phyloP scores from a whole-genome alignment of 2,888 invertebrate genomes.

The Agriopis aurantiaria region DNA sequence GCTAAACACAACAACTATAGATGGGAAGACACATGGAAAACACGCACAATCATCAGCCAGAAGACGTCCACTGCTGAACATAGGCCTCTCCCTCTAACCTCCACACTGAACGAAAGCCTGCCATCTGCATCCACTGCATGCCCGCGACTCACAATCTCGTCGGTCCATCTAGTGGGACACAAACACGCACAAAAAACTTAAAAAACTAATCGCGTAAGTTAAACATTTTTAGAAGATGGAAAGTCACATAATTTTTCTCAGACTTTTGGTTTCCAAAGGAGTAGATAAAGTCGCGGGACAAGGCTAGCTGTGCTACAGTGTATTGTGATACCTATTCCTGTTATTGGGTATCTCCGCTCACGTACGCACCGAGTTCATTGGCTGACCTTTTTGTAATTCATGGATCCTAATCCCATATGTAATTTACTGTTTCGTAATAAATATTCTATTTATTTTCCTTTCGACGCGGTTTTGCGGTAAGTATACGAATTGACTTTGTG shows the following conservation, averaged over 20 bases:
- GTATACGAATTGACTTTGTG: not conserved
- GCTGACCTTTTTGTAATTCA: slow-evolving; percentile 63
- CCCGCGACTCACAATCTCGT: too few species aligned
- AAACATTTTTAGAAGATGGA: not conserved
- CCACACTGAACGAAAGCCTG: too few species aligned
- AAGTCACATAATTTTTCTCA: not conserved
- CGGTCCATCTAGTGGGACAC: too few species aligned
- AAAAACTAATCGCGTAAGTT: too few species aligned
- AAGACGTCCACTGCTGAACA: too few species aligned
- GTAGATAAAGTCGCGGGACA: slow-evolving; percentile 2
- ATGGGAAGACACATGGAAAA: not conserved
- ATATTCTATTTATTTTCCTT: slow-evolving; percentile 33
- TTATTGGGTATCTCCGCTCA: slow-evolving; percentile 20
- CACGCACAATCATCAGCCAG: too few species aligned
- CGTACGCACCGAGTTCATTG: slow-evolving; percentile 69
- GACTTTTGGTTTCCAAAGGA: slow-evolving; percentile 2
- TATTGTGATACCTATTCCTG: slow-evolving; percentile 11
- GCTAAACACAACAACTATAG: too few species aligned
- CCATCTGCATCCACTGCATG: too few species aligned
- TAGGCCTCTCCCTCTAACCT: too few species aligned
- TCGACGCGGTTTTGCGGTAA: slow-evolving; percentile 19
- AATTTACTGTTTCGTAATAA: slow-evolving; percentile 39
- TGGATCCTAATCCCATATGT: slow-evolving; percentile 37
- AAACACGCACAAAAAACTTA: too few species aligned
- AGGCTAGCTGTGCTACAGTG: not conserved